Percentiles rank a stretch among this genome's conserved stretches.
Evolutionary conservation across 2,797 vertebrate genomes (phyloP).

Genomic region (Odontamblyopus rebecca): DNA sequence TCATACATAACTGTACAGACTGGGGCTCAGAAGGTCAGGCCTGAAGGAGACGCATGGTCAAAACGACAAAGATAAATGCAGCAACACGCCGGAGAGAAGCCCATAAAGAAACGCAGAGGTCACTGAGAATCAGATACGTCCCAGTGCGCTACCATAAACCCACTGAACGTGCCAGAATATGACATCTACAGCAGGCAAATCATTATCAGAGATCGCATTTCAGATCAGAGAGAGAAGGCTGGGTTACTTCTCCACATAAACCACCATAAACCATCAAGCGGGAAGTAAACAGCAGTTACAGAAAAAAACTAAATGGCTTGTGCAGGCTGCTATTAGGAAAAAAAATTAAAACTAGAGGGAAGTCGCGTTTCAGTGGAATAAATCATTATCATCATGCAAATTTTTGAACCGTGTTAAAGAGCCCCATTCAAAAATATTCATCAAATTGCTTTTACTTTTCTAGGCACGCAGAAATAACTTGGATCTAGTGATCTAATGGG

Average conservation of each 20-base stretch:
- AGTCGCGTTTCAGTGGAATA: neutral
- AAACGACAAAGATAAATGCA: slow-evolving; percentile 4
- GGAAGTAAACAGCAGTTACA: neutral
- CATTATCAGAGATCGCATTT: slow-evolving; percentile 2
- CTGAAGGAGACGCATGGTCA: neutral
- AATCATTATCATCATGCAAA: neutral
- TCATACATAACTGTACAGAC: neutral
- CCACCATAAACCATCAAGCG: neutral
- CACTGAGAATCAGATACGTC: slow-evolving; percentile 1
- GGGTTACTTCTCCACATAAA: neutral
- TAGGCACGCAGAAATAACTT: too few species aligned
- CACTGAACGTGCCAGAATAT: neutral
- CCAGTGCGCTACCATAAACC: neutral
- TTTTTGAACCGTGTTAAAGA: too few species aligned
- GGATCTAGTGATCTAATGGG: too few species aligned
- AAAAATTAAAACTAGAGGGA: neutral
- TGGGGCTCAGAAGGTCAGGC: neutral
- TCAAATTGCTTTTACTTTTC: too few species aligned
- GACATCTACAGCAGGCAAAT: slow-evolving; percentile 2
- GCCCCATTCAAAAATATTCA: too few species aligned
- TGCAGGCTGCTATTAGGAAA: neutral
- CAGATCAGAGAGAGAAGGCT: neutral
- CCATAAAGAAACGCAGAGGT: neutral
- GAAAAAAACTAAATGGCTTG: neutral
- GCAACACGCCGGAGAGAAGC: neutral